Base-by-base conservation (phyloP, 1,140 invertebrate species). In the Camponotus vicinus region DNA sequence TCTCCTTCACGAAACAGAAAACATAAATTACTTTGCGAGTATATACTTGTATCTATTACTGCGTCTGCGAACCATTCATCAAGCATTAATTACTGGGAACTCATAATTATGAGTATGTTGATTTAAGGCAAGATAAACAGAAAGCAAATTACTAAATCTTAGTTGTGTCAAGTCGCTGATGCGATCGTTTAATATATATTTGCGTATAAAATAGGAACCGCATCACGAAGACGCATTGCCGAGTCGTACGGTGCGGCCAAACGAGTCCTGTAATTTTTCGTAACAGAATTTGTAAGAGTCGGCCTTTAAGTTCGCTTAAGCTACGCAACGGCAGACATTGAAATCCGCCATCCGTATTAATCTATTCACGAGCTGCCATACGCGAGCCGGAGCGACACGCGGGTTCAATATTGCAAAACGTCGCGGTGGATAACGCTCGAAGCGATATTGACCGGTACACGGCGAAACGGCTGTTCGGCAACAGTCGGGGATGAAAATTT, bases 401-500 rank as follows among this genome's bases (percentile, higher is more conserved):
- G 18, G 59, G 45, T 40, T 76, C 61, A 84, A 76, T 85, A 85
- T 78, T 78, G 75, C 82, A 67, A 78, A 78, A 67, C 40, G 73
- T 59, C 42, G 15, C 42, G 32, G 40, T 63, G 59, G 71, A 77
- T 64, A 77, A 85, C 42, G 61, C 59, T 67, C 61, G 82, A 55
- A 52, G 34, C 59, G 73, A 66, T 85, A 85, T 85, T 78, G 82
- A 78, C 82, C 82, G 59, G 13, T 63, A 63, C 79, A 75, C 15
- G 42, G 73, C 59, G 82, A 64, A 67, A 78, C 73, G 82, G 45
- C 67, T 66, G 61, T 78, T 78, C 73, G 45, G 71, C 27, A 66
- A 37, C 45, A 52, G 59, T 15, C 34, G 13, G 73, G 49, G 45
- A 85, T 85, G 61, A 85, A 85, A 85, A 85, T 85, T 85, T 85